These are phyloP conservation scores for Andrena praecox DNA, from an alignment of 2,888 invertebrate species.

Conservation along the genomic window DNA sequence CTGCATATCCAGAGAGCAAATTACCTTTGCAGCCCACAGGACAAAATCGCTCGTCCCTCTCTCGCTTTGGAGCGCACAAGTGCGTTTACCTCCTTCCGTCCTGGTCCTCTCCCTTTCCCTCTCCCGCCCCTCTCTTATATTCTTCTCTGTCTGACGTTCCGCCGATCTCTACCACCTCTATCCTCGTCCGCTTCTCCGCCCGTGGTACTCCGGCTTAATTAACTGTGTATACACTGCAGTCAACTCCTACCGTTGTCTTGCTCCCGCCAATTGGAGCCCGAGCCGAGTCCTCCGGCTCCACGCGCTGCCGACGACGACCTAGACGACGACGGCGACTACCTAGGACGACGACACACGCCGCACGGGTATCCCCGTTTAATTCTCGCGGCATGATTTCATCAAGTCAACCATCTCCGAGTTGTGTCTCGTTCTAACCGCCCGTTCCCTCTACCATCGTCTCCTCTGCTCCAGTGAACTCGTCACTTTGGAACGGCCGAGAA, in stretches of 20 bases:
- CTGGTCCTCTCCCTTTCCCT: slow-evolving; percentile 27
- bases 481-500: slow-evolving; percentile 54
- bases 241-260: slow-evolving; percentile 83
- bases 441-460: slow-evolving; percentile 3
- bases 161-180: slow-evolving; percentile 48
- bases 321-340: slow-evolving; percentile 19
- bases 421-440: slow-evolving; percentile 39
- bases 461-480: slow-evolving; percentile 52
- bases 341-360: slow-evolving; percentile 70
- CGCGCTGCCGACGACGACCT: slow-evolving; percentile 41
- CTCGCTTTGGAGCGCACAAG: slow-evolving; percentile 42
- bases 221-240: slow-evolving; percentile 84
- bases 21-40: slow-evolving; percentile 80
- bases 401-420: slow-evolving; percentile 78
- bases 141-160: slow-evolving; percentile 54
- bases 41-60: slow-evolving; percentile 68
- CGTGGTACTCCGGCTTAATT: slow-evolving; percentile 82
- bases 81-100: slow-evolving; percentile 41
- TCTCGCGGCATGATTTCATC: slow-evolving; percentile 83
- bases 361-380: slow-evolving; percentile 77
- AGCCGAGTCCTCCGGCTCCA: slow-evolving; percentile 70
- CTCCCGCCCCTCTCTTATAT: slow-evolving; percentile 33
- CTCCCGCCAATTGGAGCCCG: slow-evolving; percentile 82
- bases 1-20: slow-evolving; percentile 78
- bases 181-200: slow-evolving; percentile 63